phyloP scores from a whole-genome alignment of 1,140 invertebrate genomes.

The Hypothenemus hampei region DNA sequence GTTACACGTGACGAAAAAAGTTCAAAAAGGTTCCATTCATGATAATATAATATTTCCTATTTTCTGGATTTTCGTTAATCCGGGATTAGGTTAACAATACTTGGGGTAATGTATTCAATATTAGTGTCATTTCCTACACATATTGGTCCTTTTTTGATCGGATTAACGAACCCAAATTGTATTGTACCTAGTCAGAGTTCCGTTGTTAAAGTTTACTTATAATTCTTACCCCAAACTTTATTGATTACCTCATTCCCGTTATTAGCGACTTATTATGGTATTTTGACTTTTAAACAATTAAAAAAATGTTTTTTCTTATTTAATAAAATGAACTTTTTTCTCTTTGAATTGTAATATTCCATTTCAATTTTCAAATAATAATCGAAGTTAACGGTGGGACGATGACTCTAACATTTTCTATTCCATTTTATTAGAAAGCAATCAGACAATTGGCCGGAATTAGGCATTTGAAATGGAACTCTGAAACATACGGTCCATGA shows the following conservation, averaged over 20 bases:
- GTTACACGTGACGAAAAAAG: slow-evolving; percentile 24
- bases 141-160: slow-evolving; percentile 27
- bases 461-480: slow-evolving; percentile 4
- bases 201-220: too few relatives aligned
- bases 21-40: slow-evolving; percentile 13
- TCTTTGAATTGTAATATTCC: background rate
- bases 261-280: slow-evolving; percentile 16
- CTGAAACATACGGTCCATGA: slow-evolving; percentile 6
- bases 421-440: slow-evolving; percentile 1
- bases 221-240: too few relatives aligned
- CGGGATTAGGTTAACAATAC: slow-evolving; percentile 22
- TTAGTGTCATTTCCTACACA: slow-evolving; percentile 24
- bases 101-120: slow-evolving; percentile 27
- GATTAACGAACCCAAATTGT: slow-evolving; percentile 18
- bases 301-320: too few relatives aligned
- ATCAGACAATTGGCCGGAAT: background rate
- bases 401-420: background rate
- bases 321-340: too few relatives aligned
- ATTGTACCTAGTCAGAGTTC: too few relatives aligned
- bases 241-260: too few relatives aligned
- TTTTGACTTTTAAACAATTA: too few relatives aligned
- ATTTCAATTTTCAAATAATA: too few relatives aligned
- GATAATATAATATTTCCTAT: slow-evolving; percentile 9
- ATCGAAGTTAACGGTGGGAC: too few relatives aligned
- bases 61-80: slow-evolving; percentile 19